A percentile compares a stretch with the other conserved stretches of the same genome.
Conservation (phyloP, 64 coral and sea anemone species). For the Porites australiensis region DNA sequence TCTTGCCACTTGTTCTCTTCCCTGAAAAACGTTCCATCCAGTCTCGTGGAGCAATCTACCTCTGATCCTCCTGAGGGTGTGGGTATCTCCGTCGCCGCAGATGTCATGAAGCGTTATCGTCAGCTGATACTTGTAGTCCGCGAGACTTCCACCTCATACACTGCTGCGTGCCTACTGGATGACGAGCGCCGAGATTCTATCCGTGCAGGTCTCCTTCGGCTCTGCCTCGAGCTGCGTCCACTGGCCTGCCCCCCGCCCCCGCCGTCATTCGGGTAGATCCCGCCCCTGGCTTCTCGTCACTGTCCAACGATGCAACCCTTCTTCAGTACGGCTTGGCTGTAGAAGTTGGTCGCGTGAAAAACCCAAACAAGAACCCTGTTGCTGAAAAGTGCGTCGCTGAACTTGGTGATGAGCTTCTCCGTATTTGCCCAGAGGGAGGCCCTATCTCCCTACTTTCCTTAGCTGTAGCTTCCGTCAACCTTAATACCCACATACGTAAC, state of each 20-base stretch:
- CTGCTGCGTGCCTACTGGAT: conserved; percentile 5
- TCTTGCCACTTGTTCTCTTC: conserved; percentile 35
- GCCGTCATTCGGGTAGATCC: conserved; percentile 51
- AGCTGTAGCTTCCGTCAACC: not conserved
- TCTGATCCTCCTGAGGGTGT: conserved; percentile 13
- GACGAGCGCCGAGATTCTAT: not conserved
- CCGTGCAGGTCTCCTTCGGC: not conserved
- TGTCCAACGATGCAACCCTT: not conserved
- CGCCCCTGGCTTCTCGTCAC: conserved; percentile 18
- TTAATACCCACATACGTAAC: not conserved
- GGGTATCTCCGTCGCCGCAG: conserved; percentile 36
- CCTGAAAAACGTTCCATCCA: conserved; percentile 10
- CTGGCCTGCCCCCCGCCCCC: not conserved
- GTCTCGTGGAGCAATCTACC: conserved; percentile 26
- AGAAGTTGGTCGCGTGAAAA: conserved; percentile 24
- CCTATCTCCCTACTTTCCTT: not conserved
- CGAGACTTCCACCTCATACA: not conserved
- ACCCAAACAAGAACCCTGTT: conserved; percentile 53
- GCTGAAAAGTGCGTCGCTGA: conserved; percentile 22
- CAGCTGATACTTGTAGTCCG: not conserved
- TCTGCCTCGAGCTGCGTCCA: conserved; percentile 23
- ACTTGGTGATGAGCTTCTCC: conserved; percentile 23
- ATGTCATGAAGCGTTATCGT: conserved; percentile 24
- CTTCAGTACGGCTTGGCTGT: conserved; percentile 8
- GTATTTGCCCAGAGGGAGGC: conserved; percentile 17